phyloP scores from a whole-genome alignment of 2,888 invertebrate species.

The Lasioglossum marginatum region DNA sequence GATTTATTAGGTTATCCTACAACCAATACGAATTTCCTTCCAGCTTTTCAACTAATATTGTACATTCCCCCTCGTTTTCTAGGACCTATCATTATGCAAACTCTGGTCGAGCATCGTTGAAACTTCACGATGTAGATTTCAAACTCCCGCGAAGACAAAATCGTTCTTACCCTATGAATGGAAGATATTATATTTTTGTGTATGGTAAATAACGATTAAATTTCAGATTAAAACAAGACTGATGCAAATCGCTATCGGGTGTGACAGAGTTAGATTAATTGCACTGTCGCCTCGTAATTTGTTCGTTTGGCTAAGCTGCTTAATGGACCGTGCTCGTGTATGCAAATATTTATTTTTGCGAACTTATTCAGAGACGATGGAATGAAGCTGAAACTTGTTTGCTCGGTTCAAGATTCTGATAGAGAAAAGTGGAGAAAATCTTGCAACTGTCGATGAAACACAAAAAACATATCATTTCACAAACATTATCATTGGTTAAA shows the following conservation, averaged over 20 bases:
- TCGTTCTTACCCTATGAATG: not conserved
- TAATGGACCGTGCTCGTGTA: not conserved
- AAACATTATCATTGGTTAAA: not conserved
- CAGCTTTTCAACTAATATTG: not conserved
- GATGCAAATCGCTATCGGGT: not conserved
- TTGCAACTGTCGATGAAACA: not conserved
- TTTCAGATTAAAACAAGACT: not conserved
- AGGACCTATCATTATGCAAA: not conserved
- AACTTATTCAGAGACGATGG: not conserved
- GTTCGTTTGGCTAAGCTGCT: not conserved
- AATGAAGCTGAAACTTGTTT: not conserved
- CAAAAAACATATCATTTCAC: not conserved
- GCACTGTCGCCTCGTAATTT: not conserved
- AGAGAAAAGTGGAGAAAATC: not conserved
- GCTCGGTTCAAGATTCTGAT: not conserved
- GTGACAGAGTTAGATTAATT: not conserved
- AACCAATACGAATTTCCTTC: not conserved
- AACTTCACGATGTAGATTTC: not conserved
- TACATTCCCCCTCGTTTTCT: not conserved
- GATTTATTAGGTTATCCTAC: not conserved
- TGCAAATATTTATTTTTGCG: not conserved
- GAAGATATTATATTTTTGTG: not conserved
- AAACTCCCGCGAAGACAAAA: not conserved
- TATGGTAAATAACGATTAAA: not conserved
- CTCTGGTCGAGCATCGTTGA: too few species aligned